Percentiles rank a stretch among this genome's conserved stretches.
These are phyloP conservation scores for Typhlichthys eigenmanni DNA, from an alignment of 2,797 vertebrate genomes.

Conservation along the genomic window DNA sequence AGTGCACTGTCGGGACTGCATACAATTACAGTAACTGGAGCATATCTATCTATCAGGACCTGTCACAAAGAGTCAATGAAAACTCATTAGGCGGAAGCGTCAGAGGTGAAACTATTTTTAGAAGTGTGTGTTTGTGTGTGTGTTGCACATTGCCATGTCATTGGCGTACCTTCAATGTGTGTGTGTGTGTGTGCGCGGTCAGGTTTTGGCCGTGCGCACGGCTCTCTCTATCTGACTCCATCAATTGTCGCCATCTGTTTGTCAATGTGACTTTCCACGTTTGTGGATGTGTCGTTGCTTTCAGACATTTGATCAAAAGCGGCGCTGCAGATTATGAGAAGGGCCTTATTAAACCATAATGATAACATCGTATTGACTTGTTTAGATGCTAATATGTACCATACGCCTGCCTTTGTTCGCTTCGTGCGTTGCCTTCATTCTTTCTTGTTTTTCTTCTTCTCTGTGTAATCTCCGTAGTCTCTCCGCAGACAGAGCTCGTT, in stretches of 20 bases:
- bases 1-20: neutral
- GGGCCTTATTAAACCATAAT: conserved; percentile 50
- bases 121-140: conserved; percentile 29
- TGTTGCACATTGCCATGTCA: neutral
- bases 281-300: conserved; percentile 28
- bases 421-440: conserved; percentile 40
- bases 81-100: conserved; percentile 59
- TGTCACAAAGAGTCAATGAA: conserved; percentile 52
- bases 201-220: conserved; percentile 2
- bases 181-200: neutral
- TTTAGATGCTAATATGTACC: conserved; percentile 61
- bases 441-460: conserved; percentile 3
- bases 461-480: too few relatives aligned
- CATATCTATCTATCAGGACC: conserved; percentile 54
- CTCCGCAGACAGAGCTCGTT: conserved; percentile 26
- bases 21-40: conserved; percentile 51
- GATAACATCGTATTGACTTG: conserved; percentile 53
- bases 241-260: conserved; percentile 6
- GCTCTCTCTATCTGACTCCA: conserved; percentile 11
- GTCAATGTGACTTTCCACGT: neutral
- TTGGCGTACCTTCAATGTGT: neutral
- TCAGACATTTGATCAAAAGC: conserved; percentile 46
- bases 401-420: conserved; percentile 37
- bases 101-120: conserved; percentile 62
- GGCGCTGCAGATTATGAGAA: conserved; percentile 15